Evolutionary conservation across 2,113 vertebrate genomes (phyloP).

Genomic region (Nasalis larvatus): DNA sequence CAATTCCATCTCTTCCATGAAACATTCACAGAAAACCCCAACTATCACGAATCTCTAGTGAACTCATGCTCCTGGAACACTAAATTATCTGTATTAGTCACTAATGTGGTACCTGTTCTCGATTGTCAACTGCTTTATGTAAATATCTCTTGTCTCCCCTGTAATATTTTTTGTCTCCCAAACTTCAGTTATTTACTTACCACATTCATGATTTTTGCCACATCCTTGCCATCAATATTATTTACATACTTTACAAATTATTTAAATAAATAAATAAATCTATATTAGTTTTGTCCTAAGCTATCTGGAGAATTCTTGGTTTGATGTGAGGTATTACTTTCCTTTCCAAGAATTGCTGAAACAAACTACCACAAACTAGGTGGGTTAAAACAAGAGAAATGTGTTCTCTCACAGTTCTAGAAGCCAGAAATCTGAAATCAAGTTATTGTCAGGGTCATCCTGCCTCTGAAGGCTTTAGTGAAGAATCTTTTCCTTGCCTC

Average conservation of each 20-base stretch:
- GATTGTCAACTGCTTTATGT: background rate
- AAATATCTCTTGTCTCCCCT: slow-evolving; percentile 8
- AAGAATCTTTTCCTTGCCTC: background rate
- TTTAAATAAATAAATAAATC: background rate
- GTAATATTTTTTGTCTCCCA: background rate
- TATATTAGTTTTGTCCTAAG: background rate
- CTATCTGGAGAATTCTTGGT: background rate
- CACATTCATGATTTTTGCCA: background rate
- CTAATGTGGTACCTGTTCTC: background rate
- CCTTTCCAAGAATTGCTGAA: background rate
- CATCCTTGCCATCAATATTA: background rate
- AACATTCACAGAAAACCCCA: background rate
- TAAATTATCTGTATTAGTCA: background rate
- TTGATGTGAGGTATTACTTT: background rate
- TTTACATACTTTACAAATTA: background rate
- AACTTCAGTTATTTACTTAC: background rate
- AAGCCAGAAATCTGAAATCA: background rate
- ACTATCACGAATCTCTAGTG: background rate
- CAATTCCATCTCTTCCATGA: background rate
- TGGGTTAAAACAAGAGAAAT: background rate
- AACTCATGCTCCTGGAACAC: background rate
- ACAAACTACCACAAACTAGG: background rate
- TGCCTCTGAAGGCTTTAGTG: background rate
- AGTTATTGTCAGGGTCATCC: background rate
- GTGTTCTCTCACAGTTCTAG: background rate